Base-by-base conservation (phyloP, 1,140 invertebrate genomes). In the Venustaconcha ellipsiformis region DNA sequence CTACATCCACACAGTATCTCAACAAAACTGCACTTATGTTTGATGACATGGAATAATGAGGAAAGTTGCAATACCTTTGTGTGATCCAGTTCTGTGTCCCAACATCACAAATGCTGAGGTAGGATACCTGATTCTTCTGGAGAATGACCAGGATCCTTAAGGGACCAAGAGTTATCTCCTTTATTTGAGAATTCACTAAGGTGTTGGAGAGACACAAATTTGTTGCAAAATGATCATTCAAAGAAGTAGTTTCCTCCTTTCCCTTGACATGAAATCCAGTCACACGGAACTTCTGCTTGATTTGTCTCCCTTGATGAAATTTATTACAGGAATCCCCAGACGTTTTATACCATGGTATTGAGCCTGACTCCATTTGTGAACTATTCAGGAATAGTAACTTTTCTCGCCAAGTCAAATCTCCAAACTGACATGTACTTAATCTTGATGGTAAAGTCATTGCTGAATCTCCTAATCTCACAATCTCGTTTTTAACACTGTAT, bases 381-480 rank as follows among this genome's bases (percentile, higher is more conserved):
- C 15, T 59, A 70, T 82, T 74, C 18, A 82, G 72, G 14, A 60
- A 65, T 2, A 79, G 59, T 13, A 84, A 73, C 74, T 83, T 80
- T 37, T 78, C 74, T 57, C 76, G 80, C 82, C 84, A 85, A 20
- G 70, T 18, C 48, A 59, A 20, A 74, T 85, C 84, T 3, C 81
- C 82, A 77, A 77, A 76, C 14, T 79, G 72, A 63, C 76, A 77
- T 48, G 78, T 82, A 55, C 60, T 62, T 26, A 64, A 66, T 71
- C 56, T 18, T 67, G 63, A 60, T 48, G 57, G 70, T 62, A 74
- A 48, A 48, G 37, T 48, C 37, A 48, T 0, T 48, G 37, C 11
- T 48, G 11, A 48, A 48, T 6, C 37, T 48, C 37, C 37, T 48
- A 48, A 48, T 48, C 37, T 48, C 37, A 0, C 37, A 48, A 6